phyloP scores from a whole-genome alignment of 2,113 vertebrate genomes.

The Coregonus clupeaformis region DNA sequence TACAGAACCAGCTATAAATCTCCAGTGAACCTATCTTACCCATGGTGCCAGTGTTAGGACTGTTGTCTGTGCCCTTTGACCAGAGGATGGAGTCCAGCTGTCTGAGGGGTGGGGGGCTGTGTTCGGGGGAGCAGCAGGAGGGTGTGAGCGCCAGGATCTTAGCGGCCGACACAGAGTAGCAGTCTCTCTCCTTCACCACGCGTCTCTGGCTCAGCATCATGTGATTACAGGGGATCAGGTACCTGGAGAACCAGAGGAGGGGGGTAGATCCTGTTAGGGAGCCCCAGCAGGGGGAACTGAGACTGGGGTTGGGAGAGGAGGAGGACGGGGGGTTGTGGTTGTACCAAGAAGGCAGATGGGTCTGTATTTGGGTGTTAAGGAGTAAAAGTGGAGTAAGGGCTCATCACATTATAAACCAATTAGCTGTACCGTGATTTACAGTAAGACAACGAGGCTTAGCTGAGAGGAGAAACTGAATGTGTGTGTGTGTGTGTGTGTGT shows the following conservation, averaged over 20 bases:
- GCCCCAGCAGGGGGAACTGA: background rate
- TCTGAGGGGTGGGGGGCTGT: conserved; percentile 79
- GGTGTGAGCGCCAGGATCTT: conserved; percentile 90
- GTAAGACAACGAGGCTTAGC: background rate
- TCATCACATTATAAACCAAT: conserved; percentile 38
- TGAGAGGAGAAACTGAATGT: too few species aligned
- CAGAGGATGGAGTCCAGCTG: conserved; percentile 86
- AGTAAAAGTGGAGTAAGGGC: conserved; percentile 16
- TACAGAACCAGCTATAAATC: too few species aligned
- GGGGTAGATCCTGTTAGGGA: conserved; percentile 33
- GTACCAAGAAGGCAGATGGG: conserved; percentile 22
- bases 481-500: background rate
- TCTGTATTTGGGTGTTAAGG: conserved; percentile 1
- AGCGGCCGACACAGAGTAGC: conserved; percentile 89
- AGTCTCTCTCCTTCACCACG: conserved; percentile 90
- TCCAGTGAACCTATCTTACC: conserved; percentile 25
- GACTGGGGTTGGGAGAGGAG: conserved; percentile 48
- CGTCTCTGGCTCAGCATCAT: conserved; percentile 94
- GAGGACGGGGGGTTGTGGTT: background rate
- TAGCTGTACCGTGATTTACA: conserved; percentile 20
- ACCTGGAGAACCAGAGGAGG: conserved; percentile 71
- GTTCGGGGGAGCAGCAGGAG: conserved; percentile 85
- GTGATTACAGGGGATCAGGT: conserved; percentile 95
- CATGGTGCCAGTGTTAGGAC: conserved; percentile 21
- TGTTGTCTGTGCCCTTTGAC: conserved; percentile 75